Evolutionary conservation across 2,113 vertebrate genomes (phyloP).

Genomic region (Irena cyanogastra): DNA sequence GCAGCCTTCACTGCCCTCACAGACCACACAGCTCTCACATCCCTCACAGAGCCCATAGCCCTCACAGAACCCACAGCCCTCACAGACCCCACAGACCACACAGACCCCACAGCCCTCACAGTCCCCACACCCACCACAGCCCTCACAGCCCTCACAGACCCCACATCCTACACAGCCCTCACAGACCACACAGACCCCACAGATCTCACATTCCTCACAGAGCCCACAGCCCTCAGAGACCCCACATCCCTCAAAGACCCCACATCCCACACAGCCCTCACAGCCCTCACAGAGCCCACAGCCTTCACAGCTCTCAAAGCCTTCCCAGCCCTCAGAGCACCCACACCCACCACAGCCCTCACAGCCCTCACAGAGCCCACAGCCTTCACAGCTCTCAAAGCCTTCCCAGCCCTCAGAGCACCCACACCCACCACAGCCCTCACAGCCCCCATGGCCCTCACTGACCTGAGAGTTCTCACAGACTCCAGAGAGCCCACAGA

Average conservation of each 20-base stretch:
- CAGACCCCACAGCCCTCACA: accelerated
- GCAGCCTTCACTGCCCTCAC: accelerated
- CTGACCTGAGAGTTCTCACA: not conserved
- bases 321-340: not conserved
- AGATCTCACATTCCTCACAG: accelerated
- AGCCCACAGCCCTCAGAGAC: accelerated
- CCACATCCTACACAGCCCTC: no score
- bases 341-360: not conserved
- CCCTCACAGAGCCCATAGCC: accelerated
- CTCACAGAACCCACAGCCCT: accelerated
- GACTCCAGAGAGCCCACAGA: no score
- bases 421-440: no score
- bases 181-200: accelerated
- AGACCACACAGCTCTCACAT: no score
- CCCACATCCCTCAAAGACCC: accelerated
- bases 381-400: not conserved
- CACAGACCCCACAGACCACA: accelerated
- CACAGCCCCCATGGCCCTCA: not conserved
- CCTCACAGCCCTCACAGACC: accelerated
- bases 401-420: accelerated
- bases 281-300: accelerated
- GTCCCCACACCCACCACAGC: accelerated
- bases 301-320: accelerated
- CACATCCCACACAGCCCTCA: accelerated
- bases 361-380: not conserved